Percentiles rank a stretch among this genome's conserved stretches.
Conservation (phyloP, 2,888 invertebrate genomes). For the Sympetrum striolatum region DNA sequence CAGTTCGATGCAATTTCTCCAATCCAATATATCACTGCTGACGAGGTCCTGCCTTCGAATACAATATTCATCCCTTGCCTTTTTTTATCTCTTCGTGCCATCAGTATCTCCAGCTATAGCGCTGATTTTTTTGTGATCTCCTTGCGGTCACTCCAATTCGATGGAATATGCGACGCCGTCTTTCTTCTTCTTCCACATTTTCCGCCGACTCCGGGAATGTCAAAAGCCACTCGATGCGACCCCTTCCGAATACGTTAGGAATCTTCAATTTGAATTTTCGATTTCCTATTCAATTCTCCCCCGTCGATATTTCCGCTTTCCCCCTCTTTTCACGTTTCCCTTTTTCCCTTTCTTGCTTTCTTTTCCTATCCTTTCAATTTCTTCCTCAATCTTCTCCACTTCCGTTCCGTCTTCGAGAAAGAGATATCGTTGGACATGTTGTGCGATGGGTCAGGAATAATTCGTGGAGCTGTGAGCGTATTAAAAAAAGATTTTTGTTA, state of each 20-base stretch:
- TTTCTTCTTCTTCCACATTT: background rate
- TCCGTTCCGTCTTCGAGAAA: background rate
- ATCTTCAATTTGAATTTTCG: background rate
- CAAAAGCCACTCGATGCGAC: background rate
- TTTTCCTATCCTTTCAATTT: background rate
- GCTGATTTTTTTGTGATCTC: background rate
- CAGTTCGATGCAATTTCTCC: no score
- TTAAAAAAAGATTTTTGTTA: no score
- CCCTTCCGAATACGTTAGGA: background rate
- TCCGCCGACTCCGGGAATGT: background rate
- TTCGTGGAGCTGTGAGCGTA: no score
- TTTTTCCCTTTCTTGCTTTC: no score
- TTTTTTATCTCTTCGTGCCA: background rate
- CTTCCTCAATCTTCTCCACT: background rate
- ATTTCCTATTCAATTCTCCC: background rate
- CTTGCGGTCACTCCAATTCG: background rate
- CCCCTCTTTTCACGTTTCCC: background rate
- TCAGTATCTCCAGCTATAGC: background rate
- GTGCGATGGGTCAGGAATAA: no score
- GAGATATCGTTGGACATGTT: no score
- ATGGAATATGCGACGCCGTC: background rate
- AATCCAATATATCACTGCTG: background rate
- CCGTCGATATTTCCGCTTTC: background rate
- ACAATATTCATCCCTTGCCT: background rate
- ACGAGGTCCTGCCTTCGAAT: background rate